A percentile compares a stretch with the other conserved stretches of the same genome.
Conservation (phyloP, 2,888 invertebrate genomes). For the Phasia obesa region DNA sequence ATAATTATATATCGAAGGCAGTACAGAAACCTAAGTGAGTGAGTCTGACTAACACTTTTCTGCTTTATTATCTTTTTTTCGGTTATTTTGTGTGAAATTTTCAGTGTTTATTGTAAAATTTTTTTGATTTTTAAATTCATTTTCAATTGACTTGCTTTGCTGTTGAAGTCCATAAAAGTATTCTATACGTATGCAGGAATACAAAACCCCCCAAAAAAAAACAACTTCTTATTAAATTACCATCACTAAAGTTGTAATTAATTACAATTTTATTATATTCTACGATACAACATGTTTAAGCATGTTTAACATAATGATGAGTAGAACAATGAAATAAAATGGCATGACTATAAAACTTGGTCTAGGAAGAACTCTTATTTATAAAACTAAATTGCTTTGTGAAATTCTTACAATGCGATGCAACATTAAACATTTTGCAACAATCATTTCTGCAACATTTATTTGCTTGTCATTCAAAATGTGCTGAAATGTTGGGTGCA, state of each 20-base stretch:
- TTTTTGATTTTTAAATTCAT: too few relatives aligned
- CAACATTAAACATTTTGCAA: constrained; percentile 9
- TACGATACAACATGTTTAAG: constrained; percentile 55
- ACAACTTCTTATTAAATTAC: constrained; percentile 53
- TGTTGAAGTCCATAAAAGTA: too few relatives aligned
- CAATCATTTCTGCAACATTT: constrained; percentile 33
- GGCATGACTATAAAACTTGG: constrained; percentile 33
- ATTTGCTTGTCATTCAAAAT: constrained; percentile 64
- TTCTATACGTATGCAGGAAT: not conserved
- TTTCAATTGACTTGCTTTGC: too few relatives aligned
- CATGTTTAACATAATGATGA: constrained; percentile 62
- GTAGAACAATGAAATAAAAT: constrained; percentile 52
- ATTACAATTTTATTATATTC: constrained; percentile 64
- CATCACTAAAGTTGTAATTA: constrained; percentile 63
- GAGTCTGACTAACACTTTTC: too few relatives aligned
- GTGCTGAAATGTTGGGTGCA: constrained; percentile 65
- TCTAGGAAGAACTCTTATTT: constrained; percentile 4
- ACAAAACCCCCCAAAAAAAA: not conserved
- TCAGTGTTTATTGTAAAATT: too few relatives aligned
- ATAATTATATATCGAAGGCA: too few relatives aligned
- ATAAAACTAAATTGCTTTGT: constrained; percentile 28
- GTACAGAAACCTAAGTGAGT: too few relatives aligned
- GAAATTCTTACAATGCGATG: constrained; percentile 12
- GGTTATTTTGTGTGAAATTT: too few relatives aligned
- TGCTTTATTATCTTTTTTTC: too few relatives aligned